phyloP scores from a whole-genome alignment of 2,888 invertebrate genomes.

The Gymnocheta viridis region DNA sequence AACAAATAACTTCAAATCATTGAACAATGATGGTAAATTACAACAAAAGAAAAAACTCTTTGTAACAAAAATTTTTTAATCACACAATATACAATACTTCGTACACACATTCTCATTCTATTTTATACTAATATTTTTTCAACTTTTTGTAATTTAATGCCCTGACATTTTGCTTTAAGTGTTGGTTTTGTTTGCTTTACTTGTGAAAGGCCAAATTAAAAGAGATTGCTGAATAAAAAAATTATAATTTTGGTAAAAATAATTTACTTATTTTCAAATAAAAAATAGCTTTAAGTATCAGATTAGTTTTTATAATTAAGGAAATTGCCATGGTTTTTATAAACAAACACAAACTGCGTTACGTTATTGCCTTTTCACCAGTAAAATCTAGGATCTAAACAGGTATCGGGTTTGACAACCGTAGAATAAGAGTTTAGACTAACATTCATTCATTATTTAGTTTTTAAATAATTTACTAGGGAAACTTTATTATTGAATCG shows the following conservation, averaged over 20 bases:
- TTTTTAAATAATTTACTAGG: too few species aligned
- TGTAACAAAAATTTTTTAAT: not conserved
- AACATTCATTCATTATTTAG: too few species aligned
- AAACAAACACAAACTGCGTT: too few species aligned
- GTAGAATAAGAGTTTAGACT: too few species aligned
- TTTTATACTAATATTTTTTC: not conserved
- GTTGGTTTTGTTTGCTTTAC: not conserved
- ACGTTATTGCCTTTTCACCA: too few species aligned
- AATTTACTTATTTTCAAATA: too few species aligned
- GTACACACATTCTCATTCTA: not conserved
- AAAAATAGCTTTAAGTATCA: too few species aligned
- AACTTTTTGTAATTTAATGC: not conserved
- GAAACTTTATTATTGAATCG: too few species aligned
- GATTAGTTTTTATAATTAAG: too few species aligned
- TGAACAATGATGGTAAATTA: conserved; percentile 49
- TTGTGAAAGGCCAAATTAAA: not conserved
- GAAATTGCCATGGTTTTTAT: too few species aligned
- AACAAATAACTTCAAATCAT: conserved; percentile 53
- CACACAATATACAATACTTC: not conserved
- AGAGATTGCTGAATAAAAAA: not conserved
- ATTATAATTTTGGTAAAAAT: not conserved
- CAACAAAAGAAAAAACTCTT: not conserved
- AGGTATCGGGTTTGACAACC: too few species aligned
- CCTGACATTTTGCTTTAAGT: not conserved
- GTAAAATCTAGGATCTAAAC: too few species aligned